Evolutionary conservation across 2,888 invertebrate species (phyloP).

Genomic region (Drepanosiphum platanoidis): DNA sequence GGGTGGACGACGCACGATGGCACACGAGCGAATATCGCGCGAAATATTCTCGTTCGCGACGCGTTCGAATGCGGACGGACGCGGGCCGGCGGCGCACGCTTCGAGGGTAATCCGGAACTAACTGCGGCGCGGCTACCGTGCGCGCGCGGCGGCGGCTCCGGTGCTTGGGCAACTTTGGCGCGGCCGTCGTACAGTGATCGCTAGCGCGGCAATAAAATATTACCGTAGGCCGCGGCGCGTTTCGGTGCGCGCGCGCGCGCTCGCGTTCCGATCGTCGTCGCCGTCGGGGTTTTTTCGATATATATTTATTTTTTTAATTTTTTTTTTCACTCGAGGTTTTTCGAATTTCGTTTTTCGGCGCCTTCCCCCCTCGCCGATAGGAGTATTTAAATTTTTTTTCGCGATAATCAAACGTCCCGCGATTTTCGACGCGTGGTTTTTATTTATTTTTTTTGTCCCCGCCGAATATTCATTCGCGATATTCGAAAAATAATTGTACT

Average conservation of each 20-base stretch:
- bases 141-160: conserved; percentile 1
- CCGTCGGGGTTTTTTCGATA: too few relatives aligned
- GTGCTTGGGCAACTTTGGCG: conserved; percentile 59
- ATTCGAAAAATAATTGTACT: too few relatives aligned
- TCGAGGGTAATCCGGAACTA: conserved; percentile 58
- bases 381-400: too few relatives aligned
- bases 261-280: background rate
- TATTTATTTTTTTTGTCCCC: too few relatives aligned
- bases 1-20: background rate
- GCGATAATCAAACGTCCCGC: too few relatives aligned
- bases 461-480: too few relatives aligned
- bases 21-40: conserved; percentile 5
- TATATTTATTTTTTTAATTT: too few relatives aligned
- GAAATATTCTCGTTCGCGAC: conserved; percentile 29
- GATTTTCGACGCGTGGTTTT: too few relatives aligned
- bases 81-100: conserved; percentile 47
- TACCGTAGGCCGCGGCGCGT: conserved; percentile 46
- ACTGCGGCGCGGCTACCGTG: conserved; percentile 17
- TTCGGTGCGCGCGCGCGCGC: background rate
- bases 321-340: too few relatives aligned
- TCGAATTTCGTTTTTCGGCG: too few relatives aligned
- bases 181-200: conserved; percentile 53
- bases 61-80: background rate
- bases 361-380: too few relatives aligned
- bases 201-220: conserved; percentile 48